Base-by-base conservation (phyloP, 2,888 invertebrate genomes). In the Mythimna pallens region DNA sequence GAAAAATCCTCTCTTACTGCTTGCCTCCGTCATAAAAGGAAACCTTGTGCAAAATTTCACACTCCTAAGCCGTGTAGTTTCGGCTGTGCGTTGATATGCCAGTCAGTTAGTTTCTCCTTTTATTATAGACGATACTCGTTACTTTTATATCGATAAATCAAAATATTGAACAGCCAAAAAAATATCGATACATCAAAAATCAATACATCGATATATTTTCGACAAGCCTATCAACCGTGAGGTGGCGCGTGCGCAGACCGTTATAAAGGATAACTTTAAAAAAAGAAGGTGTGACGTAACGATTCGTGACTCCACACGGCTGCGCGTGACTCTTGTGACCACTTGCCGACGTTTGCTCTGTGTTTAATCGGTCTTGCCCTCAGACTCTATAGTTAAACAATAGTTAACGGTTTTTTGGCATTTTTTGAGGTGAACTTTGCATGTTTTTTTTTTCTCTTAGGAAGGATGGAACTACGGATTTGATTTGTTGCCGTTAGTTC, bases 251-350 rank as follows among this genome's bases (percentile, higher is more conserved):
- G 87, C 88, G 80, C 77, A 71, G 59, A 83, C 88, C 88, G 87
- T 88, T 88, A 87, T 78, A 88, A 87, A 88, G 88, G 83, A 87
- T 87, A 82, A 81, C 76, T 82, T 75, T 30, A 77, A 80, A 85
- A 81, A 86, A 87, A 88, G 84, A 89, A 89, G 87, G 89, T 81
- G 83, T 90, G 90, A 91, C 91, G 91, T 91, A 88, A 91, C 80
- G 59, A 73, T 79, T 91, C 91, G 91, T 91, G 91, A 91, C 91
- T 87, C 85, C 86, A 86, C 82, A 85, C 82, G 70, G 75, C 54
- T 67, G 80, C 83, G 86, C 90, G 90, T 91, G 90, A 91, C 89
- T 90, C 76, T 88, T 85, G 88, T 91, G 90, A 89, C 90, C 91
- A 89, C 82, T 82, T 81, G 81, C 80, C 70, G 81, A 77, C 82